Evolutionary conservation across 2,888 invertebrate species (phyloP).

Genomic region (Drosophila glabriapex): DNA sequence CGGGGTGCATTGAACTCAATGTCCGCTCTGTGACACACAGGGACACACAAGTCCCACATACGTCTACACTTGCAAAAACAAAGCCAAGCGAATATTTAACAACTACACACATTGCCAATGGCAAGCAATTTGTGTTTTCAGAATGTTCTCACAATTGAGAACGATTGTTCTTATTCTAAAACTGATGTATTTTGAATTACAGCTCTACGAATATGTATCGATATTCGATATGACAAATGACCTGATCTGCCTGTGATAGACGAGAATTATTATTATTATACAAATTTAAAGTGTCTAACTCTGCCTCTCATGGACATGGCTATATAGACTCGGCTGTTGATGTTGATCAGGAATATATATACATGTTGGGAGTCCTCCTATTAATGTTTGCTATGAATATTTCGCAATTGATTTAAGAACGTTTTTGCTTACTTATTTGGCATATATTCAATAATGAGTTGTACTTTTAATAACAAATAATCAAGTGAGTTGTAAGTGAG

Average conservation of each 20-base stretch:
- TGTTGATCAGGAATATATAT: not conserved
- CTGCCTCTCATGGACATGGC: not conserved
- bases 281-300: not conserved
- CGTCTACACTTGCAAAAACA: not conserved
- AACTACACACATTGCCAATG: not conserved
- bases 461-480: not conserved
- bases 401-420: not conserved
- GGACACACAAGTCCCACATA: constrained; percentile 15
- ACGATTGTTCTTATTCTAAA: not conserved
- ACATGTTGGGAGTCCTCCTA: rapidly evolving
- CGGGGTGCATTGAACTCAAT: constrained; percentile 40
- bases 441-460: not conserved
- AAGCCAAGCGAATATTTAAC: not conserved
- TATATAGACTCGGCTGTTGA: not conserved
- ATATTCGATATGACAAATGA: not conserved
- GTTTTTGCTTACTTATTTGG: not conserved
- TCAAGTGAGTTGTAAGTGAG: not conserved
- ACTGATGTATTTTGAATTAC: not conserved
- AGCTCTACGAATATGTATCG: not conserved
- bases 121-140: not conserved
- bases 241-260: not conserved
- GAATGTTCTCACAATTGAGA: no score
- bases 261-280: not conserved
- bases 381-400: not conserved
- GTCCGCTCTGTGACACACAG: constrained; percentile 16